Base-by-base conservation (phyloP, 2,113 vertebrate species). In the Misgurnus anguillicaudatus region DNA sequence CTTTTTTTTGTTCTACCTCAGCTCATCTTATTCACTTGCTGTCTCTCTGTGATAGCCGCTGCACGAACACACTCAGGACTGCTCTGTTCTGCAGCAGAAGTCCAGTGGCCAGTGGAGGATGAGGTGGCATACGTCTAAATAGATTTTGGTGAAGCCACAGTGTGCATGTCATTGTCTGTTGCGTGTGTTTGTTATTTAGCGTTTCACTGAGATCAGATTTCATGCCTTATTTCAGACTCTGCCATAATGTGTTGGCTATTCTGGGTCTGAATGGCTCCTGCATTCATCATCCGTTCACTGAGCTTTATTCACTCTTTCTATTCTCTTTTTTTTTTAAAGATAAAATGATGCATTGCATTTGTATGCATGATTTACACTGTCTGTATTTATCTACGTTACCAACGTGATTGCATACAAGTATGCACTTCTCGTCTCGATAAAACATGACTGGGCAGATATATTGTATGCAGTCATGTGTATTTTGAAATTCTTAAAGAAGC, bases 191-290 rank as follows among this genome's bases (percentile, higher is more conserved):
- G 90, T 91, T 90, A 86, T 91, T 85, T 80, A 81, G 80, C 79
- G 82, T 91, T 82, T 89, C 77, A 74, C 86, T 78, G 79, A 87
- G 89, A 89, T 92, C 91, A 83, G 83, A 89, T 92, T 92, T 87
- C 91, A 91, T 87, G 83, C 83, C 90, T 91, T 90, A 91, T 91
- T 91, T 90, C 84, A 89, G 87, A 86, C 88, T 42, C 76, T 85
- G 84, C 80, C 89, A 89, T 89, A 92, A 93, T 91, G 88, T 88
- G 87, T 74, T 86, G 80, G 85, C 87, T 93, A 89, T 92, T 92
- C 86, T 89, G 84, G 86, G 87, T 80, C 80, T 80, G 75, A 89
- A 84, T 85, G 86, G 42, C 58, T 68, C 53, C 57, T 69, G 62
- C 63, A 51, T 36, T 45, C 36, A 36, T 57, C 58, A 71, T 47